A percentile compares a stretch with the other conserved stretches of the same genome.
phyloP scores from a whole-genome alignment of 2,888 invertebrate genomes.

The Mesorhabditis sp. region DNA sequence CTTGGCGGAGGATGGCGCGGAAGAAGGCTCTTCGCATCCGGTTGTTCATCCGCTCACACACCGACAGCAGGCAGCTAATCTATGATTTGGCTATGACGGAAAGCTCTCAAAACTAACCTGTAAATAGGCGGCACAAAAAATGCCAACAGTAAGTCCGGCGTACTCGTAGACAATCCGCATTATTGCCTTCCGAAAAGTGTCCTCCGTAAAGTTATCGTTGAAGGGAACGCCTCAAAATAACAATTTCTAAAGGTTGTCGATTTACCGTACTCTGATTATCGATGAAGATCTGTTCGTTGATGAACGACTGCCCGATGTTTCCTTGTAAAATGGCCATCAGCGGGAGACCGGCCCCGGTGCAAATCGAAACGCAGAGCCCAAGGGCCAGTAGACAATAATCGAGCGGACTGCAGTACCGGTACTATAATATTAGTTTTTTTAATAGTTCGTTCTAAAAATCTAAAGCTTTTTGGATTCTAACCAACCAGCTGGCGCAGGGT shows the following conservation, averaged over 20 bases:
- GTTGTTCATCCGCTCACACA: constrained; percentile 62
- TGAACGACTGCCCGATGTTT: constrained; percentile 33
- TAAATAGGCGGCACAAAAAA: constrained; percentile 34
- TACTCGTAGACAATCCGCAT: constrained; percentile 39
- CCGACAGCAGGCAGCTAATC: constrained; percentile 59
- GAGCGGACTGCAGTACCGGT: constrained; percentile 33
- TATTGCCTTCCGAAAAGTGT: constrained; percentile 27
- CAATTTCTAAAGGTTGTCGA: neutral
- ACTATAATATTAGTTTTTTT: constrained; percentile 24
- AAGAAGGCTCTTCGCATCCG: constrained; percentile 61
- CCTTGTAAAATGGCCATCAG: constrained; percentile 44
- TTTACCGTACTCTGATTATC: constrained; percentile 10
- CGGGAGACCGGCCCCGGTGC: constrained; percentile 41
- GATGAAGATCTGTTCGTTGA: constrained; percentile 27
- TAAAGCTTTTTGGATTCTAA: too few species aligned
- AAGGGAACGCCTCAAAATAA: constrained; percentile 14
- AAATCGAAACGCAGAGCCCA: constrained; percentile 29
- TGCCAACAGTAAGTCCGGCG: constrained; percentile 35
- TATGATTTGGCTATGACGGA: constrained; percentile 28
- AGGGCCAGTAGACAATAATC: constrained; percentile 34
- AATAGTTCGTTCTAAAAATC: too few species aligned
- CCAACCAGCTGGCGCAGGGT: too few species aligned
- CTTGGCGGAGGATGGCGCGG: constrained; percentile 59
- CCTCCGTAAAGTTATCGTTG: constrained; percentile 18
- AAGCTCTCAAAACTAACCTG: constrained; percentile 11